Conservation (phyloP, 2,113 vertebrate species). For the Brachyhypopomus occidentalis region DNA sequence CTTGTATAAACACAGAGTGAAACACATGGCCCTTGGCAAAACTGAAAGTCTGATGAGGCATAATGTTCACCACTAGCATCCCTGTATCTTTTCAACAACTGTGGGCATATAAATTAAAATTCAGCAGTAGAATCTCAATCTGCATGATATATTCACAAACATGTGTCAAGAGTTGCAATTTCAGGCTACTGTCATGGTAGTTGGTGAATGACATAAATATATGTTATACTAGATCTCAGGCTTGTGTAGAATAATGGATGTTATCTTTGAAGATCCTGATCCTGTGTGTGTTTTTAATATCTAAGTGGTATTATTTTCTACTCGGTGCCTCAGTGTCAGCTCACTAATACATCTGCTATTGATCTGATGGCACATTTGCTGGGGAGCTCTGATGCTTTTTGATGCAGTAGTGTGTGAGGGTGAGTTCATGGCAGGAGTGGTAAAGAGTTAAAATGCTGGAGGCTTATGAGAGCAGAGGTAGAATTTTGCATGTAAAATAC, state of each 20-base stretch:
- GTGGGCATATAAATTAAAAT: background rate
- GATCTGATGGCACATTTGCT: constrained; percentile 26
- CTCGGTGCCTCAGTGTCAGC: constrained; percentile 17
- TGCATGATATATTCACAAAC: constrained; percentile 11
- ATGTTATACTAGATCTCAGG: background rate
- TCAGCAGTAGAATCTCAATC: background rate
- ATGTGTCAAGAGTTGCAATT: background rate
- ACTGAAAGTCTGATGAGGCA: background rate
- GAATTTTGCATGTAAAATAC: constrained; percentile 4
- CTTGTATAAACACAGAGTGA: background rate
- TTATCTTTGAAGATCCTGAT: background rate
- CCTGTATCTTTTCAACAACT: background rate
- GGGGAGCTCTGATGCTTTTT: constrained; percentile 12
- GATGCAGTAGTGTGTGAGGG: constrained; percentile 16
- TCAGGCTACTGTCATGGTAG: background rate
- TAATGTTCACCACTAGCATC: background rate
- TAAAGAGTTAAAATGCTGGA: constrained; percentile 20
- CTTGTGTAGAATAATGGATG: background rate
- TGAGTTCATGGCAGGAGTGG: background rate
- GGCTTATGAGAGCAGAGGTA: constrained; percentile 6
- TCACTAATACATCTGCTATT: constrained; percentile 20
- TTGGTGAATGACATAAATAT: background rate
- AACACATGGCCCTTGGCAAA: background rate
- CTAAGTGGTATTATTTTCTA: constrained; percentile 13
- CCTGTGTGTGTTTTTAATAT: constrained; percentile 12